Evolutionary conservation across 2,888 invertebrate species (phyloP), one percentile per base, ranked within the genome.

Genomic region (Hirtodrosophila alboralis): DNA sequence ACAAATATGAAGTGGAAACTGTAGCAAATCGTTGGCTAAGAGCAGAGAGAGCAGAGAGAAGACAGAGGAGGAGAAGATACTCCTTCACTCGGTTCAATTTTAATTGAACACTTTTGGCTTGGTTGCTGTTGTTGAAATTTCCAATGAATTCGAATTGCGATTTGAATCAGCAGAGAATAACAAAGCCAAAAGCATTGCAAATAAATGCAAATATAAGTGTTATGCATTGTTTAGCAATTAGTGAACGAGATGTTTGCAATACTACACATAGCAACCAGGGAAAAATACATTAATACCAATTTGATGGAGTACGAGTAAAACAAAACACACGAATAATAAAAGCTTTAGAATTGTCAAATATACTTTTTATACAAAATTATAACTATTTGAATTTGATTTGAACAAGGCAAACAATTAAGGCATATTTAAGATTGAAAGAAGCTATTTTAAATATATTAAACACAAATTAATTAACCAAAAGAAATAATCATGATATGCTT

Each of bases 211-310:
- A 61, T 56, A 53, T 47, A 70, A 56, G 75, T 61, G 52, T 52
- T 64, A 38, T 56, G 52, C 58, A 74, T 69, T 62, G 75, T 66
- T 57, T 53, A 49, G 52, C 74, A 74, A 74, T 74, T 74, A 72
- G 64, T 53, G 38, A 38, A 28, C 31, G 31, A 14, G 40, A 12
- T 28, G 23, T 18, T 14, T 18, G 18, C 4, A 1, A 3, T 5
- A 18, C 18, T 3, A 2, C 18, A 18, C 9, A 31, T 26, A 1
- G 9, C 14, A 18, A 30, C 6, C 48, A 14, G 47, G 27, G 9
- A 13, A n/a, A 61, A 52, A 54, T 37, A 43, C 58, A 58, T 52
- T 58, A 61, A 73, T 60, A 21, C 57, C 64, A 47, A 67, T 38
- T 56, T 67, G 47, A 76, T 72, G 74, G 53, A 23, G 67, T 18